These are phyloP conservation scores for Microchrysa polita DNA, from an alignment of 2,888 invertebrate genomes.

Conservation along the genomic window DNA sequence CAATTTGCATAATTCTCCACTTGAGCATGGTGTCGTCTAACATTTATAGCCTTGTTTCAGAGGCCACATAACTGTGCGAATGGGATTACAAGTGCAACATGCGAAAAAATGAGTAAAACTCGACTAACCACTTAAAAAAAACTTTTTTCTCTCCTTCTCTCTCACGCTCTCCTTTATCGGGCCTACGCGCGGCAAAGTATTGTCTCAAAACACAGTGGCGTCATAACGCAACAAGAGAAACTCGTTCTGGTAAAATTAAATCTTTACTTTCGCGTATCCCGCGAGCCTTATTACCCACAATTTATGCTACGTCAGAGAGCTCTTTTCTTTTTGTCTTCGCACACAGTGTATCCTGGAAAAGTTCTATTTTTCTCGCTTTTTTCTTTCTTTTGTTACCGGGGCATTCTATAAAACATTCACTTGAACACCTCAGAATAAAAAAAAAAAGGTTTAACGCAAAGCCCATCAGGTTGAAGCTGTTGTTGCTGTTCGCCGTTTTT, in stretches of 20 bases:
- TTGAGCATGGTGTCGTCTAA: too few relatives aligned
- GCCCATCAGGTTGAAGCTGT: not conserved
- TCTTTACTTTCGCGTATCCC: constrained; percentile 3
- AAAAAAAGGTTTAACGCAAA: constrained; percentile 26
- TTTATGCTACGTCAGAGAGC: constrained; percentile 16
- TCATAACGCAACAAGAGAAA: constrained; percentile 3
- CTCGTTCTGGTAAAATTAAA: not conserved
- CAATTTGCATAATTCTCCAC: too few relatives aligned
- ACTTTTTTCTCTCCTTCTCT: not conserved
- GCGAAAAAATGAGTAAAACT: constrained; percentile 1
- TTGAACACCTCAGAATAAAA: constrained; percentile 25
- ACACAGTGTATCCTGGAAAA: not conserved
- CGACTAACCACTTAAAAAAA: constrained; percentile 1
- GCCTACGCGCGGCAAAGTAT: too few relatives aligned
- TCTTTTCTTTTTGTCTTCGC: constrained; percentile 4
- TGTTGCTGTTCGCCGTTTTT: too few relatives aligned
- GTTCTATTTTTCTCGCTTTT: not conserved
- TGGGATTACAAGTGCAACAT: too few relatives aligned
- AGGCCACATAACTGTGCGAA: too few relatives aligned
- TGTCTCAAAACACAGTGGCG: constrained; percentile 9
- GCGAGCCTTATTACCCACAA: constrained; percentile 6
- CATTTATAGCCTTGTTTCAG: too few relatives aligned
- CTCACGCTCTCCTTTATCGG: not conserved
- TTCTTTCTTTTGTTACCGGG: not conserved
- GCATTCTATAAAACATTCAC: not conserved